Conservation (phyloP, 2,113 vertebrate genomes). For the Hiodon alosoides region DNA sequence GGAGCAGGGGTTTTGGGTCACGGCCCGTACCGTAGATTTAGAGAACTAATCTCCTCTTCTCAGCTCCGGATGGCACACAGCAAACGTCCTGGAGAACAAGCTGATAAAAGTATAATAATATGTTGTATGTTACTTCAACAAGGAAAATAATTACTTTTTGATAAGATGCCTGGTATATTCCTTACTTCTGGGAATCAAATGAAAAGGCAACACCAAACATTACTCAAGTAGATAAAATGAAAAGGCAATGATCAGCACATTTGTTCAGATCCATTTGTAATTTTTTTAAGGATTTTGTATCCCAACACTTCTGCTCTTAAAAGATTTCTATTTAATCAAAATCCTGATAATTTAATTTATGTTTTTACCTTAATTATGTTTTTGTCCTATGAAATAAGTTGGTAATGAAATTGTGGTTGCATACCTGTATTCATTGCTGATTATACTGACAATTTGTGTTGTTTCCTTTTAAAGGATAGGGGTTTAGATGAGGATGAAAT, state of each 20-base stretch:
- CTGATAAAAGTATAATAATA: background rate
- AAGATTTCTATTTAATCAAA: constrained; percentile 1
- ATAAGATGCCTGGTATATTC: background rate
- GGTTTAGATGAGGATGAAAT: constrained; percentile 7
- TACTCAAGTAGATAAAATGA: background rate
- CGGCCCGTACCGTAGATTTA: background rate
- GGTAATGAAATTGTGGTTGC: background rate
- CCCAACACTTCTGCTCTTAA: constrained; percentile 6
- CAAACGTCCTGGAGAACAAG: background rate
- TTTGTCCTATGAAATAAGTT: background rate
- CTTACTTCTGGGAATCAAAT: background rate
- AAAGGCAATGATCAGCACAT: background rate
- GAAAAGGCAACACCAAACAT: background rate
- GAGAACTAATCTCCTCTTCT: background rate
- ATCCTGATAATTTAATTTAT: constrained; percentile 12
- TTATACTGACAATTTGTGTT: background rate
- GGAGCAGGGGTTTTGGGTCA: background rate
- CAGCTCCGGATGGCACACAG: no score
- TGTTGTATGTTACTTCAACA: background rate
- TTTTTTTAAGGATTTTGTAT: background rate
- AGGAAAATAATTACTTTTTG: background rate
- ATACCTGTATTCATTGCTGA: background rate
- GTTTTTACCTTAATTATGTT: background rate
- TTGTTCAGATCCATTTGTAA: background rate
- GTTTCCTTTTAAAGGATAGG: background rate